Base-by-base conservation (phyloP, 2,888 invertebrate species). In the Idaea straminata region DNA sequence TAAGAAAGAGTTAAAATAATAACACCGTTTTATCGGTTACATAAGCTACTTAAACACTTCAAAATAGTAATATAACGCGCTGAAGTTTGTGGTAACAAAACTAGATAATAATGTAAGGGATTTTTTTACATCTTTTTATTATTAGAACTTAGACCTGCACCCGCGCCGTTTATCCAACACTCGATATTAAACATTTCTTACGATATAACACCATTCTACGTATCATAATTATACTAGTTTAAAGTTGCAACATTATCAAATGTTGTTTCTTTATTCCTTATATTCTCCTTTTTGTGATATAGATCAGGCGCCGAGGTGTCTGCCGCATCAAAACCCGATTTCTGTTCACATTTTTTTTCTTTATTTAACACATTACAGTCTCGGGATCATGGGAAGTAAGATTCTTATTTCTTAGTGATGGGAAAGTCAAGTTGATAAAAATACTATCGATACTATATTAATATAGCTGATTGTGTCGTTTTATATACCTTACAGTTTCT, bases 271-370 rank as follows among this genome's bases (percentile, higher is more conserved):
- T 4, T 47, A 4, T 38, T 66, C 36, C 35, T 65, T 65, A 60
- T 64, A 36, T 3, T 38, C 6, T 38, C 65, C 67, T 59, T 70
- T 65, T 65, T 61, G 62, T 60, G 61, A 73, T 74, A 77, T 74
- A 76, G 72, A 75, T 72, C 72, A 74, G 86, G 83, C 86, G 87
- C 86, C 87, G 78, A 74, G 62, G 66, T 81, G 87, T 86, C 87
- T 87, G 78, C 70, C 69, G 70, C 38, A 66, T 77, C 74, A 68
- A 70, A 74, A 74, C 75, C 73, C 72, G 72, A 71, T 64, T 67
- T 67, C 57, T 69, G 58, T 65, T 71, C 70, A 65, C 64, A 64
- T 67, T 60, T 65, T 67, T 68, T 65, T 65, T 38, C 62, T 64
- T 69, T 66, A 64, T 59, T 64, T 36, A 60, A 64, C 61, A 66